Conservation (phyloP, 2,797 vertebrate genomes). For the Alca torda region DNA sequence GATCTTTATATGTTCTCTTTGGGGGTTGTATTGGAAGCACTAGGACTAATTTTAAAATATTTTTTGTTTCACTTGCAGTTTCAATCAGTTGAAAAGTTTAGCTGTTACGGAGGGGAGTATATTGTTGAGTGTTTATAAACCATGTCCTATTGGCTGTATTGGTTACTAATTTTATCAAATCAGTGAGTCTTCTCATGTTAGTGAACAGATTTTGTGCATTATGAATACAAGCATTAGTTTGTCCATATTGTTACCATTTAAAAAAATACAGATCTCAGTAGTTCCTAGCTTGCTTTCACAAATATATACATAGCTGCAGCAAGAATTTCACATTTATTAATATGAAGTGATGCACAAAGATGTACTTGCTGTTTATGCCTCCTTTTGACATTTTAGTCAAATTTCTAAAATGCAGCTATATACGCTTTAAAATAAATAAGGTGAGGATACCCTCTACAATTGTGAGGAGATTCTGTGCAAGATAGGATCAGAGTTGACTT, state of each 20-base stretch:
- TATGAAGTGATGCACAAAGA: neutral
- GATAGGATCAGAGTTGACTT: neutral
- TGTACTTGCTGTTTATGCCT: neutral
- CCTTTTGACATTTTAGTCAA: neutral
- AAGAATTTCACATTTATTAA: neutral
- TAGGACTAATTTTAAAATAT: neutral
- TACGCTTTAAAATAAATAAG: neutral
- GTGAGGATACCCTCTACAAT: neutral
- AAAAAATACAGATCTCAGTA: neutral
- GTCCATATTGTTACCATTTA: neutral
- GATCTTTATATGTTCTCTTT: neutral
- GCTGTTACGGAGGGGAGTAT: neutral
- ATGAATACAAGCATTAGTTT: neutral
- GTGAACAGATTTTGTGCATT: neutral
- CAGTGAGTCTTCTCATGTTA: neutral
- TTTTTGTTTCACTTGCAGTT: neutral
- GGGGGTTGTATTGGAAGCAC: neutral
- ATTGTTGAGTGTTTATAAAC: neutral
- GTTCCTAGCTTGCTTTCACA: neutral
- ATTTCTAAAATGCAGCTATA: neutral
- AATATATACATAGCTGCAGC: neutral
- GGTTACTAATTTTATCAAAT: neutral
- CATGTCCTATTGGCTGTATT: neutral
- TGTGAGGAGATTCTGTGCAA: neutral
- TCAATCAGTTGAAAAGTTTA: neutral